Percentiles rank a stretch among this genome's conserved stretches.
phyloP scores from a whole-genome alignment of 2,113 vertebrate species.

The Penelope pileata region DNA sequence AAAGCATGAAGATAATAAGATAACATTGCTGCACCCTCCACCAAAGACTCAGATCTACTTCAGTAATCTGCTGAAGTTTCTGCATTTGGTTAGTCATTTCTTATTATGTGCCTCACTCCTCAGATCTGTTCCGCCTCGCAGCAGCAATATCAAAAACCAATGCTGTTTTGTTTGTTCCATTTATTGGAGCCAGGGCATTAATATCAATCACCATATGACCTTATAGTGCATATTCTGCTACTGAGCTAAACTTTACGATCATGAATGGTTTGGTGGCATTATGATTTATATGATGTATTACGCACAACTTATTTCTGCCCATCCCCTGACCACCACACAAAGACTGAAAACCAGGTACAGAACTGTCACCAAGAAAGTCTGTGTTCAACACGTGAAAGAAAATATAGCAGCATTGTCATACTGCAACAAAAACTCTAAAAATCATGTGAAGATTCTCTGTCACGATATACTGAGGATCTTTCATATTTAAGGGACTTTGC shows the following conservation, averaged over 20 bases:
- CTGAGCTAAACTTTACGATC: background rate
- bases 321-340: background rate
- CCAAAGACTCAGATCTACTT: background rate
- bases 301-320: background rate
- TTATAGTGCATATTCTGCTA: background rate
- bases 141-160: background rate
- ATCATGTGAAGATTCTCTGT: background rate
- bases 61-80: background rate
- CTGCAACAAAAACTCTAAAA: background rate
- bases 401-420: background rate
- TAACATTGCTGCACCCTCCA: background rate
- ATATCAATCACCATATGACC: background rate
- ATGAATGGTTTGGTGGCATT: background rate
- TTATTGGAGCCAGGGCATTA: background rate
- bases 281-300: too few species aligned
- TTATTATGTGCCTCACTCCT: background rate
- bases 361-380: background rate
- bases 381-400: background rate
- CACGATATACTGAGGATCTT: background rate
- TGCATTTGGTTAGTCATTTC: background rate
- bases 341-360: background rate
- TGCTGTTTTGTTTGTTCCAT: background rate
- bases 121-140: background rate
- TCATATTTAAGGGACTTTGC: background rate
- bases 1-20: background rate